phyloP scores from a whole-genome alignment of 2,888 invertebrate genomes.

The Caenorhabditis afra region DNA sequence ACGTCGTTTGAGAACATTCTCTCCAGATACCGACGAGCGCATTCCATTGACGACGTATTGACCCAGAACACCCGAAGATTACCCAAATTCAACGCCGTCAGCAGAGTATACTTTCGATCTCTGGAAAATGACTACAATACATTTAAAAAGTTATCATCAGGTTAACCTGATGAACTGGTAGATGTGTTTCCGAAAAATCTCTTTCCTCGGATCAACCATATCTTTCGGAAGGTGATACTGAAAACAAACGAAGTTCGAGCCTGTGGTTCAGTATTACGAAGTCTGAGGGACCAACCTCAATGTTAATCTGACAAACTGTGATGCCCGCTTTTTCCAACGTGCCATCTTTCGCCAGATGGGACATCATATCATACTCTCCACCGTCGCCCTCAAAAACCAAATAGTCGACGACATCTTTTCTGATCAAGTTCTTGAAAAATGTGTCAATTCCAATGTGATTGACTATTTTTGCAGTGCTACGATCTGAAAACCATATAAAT shows the following conservation, averaged over 20 bases:
- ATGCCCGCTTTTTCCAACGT: constrained; percentile 47
- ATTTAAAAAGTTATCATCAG: neutral
- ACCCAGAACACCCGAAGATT: constrained; percentile 46
- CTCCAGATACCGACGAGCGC: constrained; percentile 48
- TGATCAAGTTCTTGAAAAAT: constrained; percentile 49
- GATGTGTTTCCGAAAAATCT: constrained; percentile 44
- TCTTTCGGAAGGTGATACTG: constrained; percentile 41
- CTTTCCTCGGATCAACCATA: constrained; percentile 38
- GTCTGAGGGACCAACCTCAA: constrained; percentile 43
- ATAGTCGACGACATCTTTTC: constrained; percentile 47
- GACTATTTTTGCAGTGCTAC: neutral
- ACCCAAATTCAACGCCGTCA: constrained; percentile 35
- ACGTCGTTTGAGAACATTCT: constrained; percentile 44
- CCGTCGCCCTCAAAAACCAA: constrained; percentile 48
- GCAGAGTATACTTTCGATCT: constrained; percentile 44
- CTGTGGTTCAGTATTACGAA: no score
- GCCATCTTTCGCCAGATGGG: constrained; percentile 42
- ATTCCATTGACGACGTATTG: constrained; percentile 52
- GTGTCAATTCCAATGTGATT: constrained; percentile 42
- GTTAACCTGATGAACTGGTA: constrained; percentile 40
- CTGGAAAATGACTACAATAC: constrained; percentile 13
- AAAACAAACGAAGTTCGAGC: no score
- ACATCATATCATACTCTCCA: constrained; percentile 56
- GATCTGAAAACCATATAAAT: neutral
- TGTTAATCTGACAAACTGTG: constrained; percentile 54